phyloP scores from a whole-genome alignment of 2,113 vertebrate genomes.

The Aleadryas rufinucha region DNA sequence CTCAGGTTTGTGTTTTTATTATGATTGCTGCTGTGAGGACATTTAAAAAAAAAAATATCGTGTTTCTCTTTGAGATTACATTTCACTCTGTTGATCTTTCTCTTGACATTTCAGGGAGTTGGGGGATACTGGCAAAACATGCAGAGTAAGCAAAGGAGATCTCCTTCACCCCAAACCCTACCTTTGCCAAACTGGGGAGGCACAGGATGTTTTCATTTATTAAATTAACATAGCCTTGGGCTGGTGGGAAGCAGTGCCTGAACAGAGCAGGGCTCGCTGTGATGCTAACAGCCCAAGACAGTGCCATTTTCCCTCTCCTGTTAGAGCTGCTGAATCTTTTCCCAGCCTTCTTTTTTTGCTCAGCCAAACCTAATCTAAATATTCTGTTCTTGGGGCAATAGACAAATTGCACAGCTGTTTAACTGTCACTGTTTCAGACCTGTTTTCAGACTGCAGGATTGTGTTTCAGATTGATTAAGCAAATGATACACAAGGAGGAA shows the following conservation, averaged over 20 bases:
- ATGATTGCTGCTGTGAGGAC: slow-evolving; percentile 25
- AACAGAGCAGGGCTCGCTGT: background rate
- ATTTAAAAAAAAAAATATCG: background rate
- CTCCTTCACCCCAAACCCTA: background rate
- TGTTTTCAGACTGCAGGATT: background rate
- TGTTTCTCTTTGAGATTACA: background rate
- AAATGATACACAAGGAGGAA: background rate
- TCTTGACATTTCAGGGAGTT: slow-evolving; percentile 6
- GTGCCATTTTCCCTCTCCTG: background rate
- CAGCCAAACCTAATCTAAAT: background rate
- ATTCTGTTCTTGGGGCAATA: background rate
- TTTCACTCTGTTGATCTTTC: slow-evolving; percentile 3
- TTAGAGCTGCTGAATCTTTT: background rate
- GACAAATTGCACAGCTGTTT: background rate
- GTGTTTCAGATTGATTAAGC: background rate
- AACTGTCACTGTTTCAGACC: background rate
- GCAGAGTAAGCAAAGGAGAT: background rate
- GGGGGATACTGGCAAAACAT: background rate
- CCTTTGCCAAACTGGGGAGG: background rate
- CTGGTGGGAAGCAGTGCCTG: background rate
- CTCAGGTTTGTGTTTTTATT: slow-evolving; percentile 50
- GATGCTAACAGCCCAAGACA: background rate
- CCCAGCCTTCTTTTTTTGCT: background rate
- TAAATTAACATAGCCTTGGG: background rate
- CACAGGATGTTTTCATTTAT: background rate